Base-by-base conservation (phyloP, 2,797 vertebrate species). In the Tokudaia tokunoshimensis region DNA sequence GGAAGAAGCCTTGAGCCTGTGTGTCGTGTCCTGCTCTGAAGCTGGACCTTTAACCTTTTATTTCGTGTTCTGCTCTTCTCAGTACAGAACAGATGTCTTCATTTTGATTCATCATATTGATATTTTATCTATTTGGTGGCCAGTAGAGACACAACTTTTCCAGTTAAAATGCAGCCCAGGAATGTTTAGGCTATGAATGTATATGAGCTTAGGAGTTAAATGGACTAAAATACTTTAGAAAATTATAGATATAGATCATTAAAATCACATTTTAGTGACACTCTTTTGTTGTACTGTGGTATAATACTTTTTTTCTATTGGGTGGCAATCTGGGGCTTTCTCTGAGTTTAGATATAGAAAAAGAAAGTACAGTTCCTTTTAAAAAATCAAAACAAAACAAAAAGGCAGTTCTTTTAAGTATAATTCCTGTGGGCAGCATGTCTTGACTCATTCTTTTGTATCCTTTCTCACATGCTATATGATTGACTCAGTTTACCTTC, bases 71-170 rank as follows among this genome's bases (percentile, higher is more conserved):
- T 91, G 52, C 3, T 70, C 10, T 87, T 95, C n/a, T 89, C 87
- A 79, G 72, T 94, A 44, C 4, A 87, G 70, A 92, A 78, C 75
- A 96, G 79, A 89, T 94, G 72, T 84, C 88, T 76, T 89, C 82
- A 76, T 76, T 92, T 91, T 85, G 89, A 82, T 63, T 94, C 22
- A 93, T 84, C 78, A 24, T 59, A 63, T 47, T 57, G 92, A 87
- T 70, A 79, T 72, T 86, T 84, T 95, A 67, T 81, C 74, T 95
- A 0, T 78, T 89, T 96, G 41, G 37, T 74, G 82, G 44, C 81
- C 92, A 80, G 63, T 72, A 76, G 92, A 89, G 91, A 72, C 50
- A 88, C 15, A 37, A 11, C 6, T 82, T 96, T 97, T 93, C 26
- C 17, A 65, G 31, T 72, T 44, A 72, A 83, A 72, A 86, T 19